Percentiles rank a stretch among this genome's conserved stretches.
These are phyloP conservation scores for Indri indri DNA, from an alignment of 2,113 vertebrate genomes.

Conservation along the genomic window DNA sequence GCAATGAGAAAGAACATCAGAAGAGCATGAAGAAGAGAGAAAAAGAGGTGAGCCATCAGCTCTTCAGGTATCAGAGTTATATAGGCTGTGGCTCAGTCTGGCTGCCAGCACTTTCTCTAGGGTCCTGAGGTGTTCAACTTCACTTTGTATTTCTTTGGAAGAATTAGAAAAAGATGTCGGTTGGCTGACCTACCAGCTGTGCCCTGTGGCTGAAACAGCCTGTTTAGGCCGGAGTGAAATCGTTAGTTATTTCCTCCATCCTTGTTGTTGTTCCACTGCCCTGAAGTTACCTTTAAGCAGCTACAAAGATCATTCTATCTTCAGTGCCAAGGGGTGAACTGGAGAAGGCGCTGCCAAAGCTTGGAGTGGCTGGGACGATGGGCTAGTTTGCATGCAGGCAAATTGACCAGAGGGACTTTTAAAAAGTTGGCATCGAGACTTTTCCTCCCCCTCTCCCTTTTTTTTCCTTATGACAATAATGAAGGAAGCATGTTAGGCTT, in stretches of 20 bases:
- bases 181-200: not conserved
- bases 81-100: not conserved
- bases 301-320: conserved; percentile 47
- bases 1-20: not conserved
- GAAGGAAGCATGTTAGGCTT: conserved; percentile 63
- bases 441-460: not conserved
- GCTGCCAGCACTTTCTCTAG: not conserved
- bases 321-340: not conserved
- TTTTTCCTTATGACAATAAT: conserved; percentile 25
- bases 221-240: not conserved
- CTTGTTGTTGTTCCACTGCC: not conserved
- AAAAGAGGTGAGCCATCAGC: not conserved
- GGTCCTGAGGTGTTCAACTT: not conserved
- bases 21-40: not conserved
- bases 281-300: conserved; percentile 40
- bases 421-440: conserved; percentile 27
- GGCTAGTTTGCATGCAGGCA: conserved; percentile 37
- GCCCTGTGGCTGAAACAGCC: not conserved
- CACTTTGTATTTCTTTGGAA: conserved; percentile 44
- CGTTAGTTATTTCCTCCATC: not conserved
- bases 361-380: not conserved
- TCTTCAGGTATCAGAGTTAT: not conserved
- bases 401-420: conserved; percentile 45
- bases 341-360: not conserved
- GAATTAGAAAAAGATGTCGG: not conserved